Evolutionary conservation across 1,140 invertebrate genomes (phyloP), one percentile per base, ranked within the genome.

Genomic region (Drosophila insularis): DNA sequence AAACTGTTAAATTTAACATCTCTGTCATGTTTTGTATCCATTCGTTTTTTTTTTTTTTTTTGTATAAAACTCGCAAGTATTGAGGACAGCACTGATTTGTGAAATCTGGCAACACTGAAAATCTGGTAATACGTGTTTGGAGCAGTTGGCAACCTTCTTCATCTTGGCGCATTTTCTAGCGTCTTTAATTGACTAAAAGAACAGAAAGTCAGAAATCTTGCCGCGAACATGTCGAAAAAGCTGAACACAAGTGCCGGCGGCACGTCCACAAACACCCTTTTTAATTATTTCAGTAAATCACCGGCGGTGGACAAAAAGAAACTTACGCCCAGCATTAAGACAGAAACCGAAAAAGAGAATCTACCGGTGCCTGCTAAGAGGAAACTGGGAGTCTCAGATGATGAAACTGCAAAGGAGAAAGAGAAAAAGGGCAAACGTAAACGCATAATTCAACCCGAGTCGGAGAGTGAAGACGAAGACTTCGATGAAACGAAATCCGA

Each of bases 261-360:
- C 55, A 72, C 91, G 64, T 69, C 80, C 46, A 74, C 68, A n/a
- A 94, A 94, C 80, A 94, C 93, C 0, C 73, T 94, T n/a, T 93
- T 94, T 50, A 94, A 94, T 79, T 94, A 94, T 78, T 94, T 94
- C 71, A 68, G 91, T 11, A 93, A 93, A 90, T 94, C 93, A 3
- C 93, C 94, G 13, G 93, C 92, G 3, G 82, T 92, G 5, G 82
- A 87, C 66, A 86, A 90, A 58, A 78, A 92, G 78, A 86, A 93
- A 91, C 71, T 93, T 74, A 89, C 69, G 53, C 50, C 91, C 39
- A 78, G 87, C 74, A 61, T 53, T 8, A 89, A 78, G 31, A 55
- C 40, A n/a, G 54, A 66, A 13, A 11, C 11, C 19, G 91, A 77
- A 50, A 90, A 67, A 74, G 80, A 86, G 50, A 80, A 78, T 69